Percentiles rank a stretch among this genome's conserved stretches.
These are phyloP conservation scores for Conomelus anceps DNA, from an alignment of 2,888 invertebrate species.

Conservation along the genomic window DNA sequence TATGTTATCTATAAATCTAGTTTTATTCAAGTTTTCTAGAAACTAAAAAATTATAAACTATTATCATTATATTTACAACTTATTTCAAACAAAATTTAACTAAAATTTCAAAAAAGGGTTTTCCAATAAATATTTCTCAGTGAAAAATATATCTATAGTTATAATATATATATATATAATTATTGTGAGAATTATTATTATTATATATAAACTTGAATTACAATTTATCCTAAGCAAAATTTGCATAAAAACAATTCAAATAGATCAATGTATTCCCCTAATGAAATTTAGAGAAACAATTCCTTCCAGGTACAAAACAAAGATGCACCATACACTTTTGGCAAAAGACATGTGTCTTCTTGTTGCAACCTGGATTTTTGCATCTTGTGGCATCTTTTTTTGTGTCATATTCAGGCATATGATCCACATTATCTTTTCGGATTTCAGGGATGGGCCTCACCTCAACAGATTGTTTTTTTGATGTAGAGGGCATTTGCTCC, in stretches of 20 bases:
- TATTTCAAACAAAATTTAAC: neutral
- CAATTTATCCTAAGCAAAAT: neutral
- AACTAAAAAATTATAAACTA: neutral
- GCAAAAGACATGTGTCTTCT: neutral
- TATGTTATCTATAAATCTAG: neutral
- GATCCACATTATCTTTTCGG: neutral
- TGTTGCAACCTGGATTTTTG: neutral
- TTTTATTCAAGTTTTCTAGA: neutral
- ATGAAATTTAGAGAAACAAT: slow-evolving; percentile 18
- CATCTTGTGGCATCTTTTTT: neutral
- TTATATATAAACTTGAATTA: too few relatives aligned
- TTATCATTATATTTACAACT: too few relatives aligned
- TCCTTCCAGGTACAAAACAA: slow-evolving; percentile 14
- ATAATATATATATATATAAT: too few relatives aligned
- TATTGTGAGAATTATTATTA: too few relatives aligned
- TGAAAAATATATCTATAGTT: too few relatives aligned
- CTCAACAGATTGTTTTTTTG: neutral
- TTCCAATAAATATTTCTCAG: too few relatives aligned
- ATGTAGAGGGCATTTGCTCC: too few relatives aligned
- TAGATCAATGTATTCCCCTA: neutral
- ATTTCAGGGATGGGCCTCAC: neutral
- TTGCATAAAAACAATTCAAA: neutral
- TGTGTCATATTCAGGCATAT: neutral
- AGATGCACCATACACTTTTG: slow-evolving; percentile 15
- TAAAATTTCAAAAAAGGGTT: too few relatives aligned